Evolutionary conservation across 2,888 invertebrate species (phyloP).

Genomic region (Drosophila multiciliata): DNA sequence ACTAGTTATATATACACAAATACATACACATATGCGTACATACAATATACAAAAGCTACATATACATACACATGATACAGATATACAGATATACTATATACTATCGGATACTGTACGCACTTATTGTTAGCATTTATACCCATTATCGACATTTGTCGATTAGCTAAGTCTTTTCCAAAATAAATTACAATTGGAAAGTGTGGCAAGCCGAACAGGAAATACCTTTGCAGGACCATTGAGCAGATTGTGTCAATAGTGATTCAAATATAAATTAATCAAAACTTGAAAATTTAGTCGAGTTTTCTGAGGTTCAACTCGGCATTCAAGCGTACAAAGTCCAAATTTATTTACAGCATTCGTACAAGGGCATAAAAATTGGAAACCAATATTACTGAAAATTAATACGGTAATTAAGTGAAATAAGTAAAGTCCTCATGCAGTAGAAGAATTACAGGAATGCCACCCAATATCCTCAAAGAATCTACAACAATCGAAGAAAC

Average conservation of each 20-base stretch:
- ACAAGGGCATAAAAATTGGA: conserved; percentile 4
- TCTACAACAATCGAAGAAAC: background rate
- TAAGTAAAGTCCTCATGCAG: background rate
- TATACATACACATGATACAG: conserved; percentile 6
- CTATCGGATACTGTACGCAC: conserved; percentile 37
- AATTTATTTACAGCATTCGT: background rate
- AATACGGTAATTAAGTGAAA: background rate
- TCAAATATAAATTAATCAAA: background rate
- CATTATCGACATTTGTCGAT: conserved; percentile 34
- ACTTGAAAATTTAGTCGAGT: background rate
- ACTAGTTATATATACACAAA: conserved; percentile 38
- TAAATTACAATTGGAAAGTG: background rate
- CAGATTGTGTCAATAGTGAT: background rate
- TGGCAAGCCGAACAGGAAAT: conserved; percentile 18
- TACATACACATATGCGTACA: conserved; percentile 1
- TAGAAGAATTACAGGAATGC: background rate
- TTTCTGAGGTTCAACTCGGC: no score
- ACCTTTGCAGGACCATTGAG: conserved; percentile 12
- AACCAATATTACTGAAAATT: background rate
- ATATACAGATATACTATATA: conserved; percentile 17
- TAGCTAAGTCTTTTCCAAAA: background rate
- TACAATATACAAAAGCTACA: conserved; percentile 6
- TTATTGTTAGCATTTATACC: conserved; percentile 38
- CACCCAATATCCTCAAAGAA: background rate
- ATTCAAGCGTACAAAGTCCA: background rate